Evolutionary conservation across 2,888 invertebrate genomes (phyloP).

Genomic region (Aporophyla lueneburgensis): DNA sequence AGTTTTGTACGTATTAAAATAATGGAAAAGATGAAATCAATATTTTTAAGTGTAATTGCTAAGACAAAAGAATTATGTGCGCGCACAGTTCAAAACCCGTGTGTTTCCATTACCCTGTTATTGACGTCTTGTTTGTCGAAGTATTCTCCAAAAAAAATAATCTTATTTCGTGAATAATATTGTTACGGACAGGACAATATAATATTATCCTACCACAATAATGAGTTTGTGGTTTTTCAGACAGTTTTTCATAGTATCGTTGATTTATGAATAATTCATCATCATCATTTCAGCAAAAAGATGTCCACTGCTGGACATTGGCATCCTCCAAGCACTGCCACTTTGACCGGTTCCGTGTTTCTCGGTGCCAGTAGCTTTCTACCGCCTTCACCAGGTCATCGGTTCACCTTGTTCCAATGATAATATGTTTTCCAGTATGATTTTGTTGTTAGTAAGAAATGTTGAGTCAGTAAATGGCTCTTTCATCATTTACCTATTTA

Average conservation of each 20-base stretch:
- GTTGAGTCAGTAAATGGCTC: background rate
- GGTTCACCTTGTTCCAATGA: too few species aligned
- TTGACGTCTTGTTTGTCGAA: conserved; percentile 54
- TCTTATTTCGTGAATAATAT: background rate
- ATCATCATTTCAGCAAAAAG: too few species aligned
- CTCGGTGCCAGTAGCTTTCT: too few species aligned
- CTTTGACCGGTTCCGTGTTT: too few species aligned
- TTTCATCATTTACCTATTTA: background rate
- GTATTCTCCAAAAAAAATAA: background rate
- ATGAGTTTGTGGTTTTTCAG: background rate
- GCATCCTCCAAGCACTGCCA: too few species aligned
- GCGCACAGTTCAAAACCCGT: conserved; percentile 75
- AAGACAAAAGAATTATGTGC: conserved; percentile 88
- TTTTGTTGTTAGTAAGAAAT: background rate
- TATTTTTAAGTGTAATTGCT: conserved; percentile 89
- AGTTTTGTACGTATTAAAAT: conserved; percentile 73
- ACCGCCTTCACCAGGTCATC: too few species aligned
- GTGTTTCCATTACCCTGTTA: conserved; percentile 77
- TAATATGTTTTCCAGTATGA: background rate
- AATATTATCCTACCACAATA: background rate
- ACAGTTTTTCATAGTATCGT: background rate
- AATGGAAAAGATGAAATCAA: conserved; percentile 86
- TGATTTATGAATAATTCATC: too few species aligned
- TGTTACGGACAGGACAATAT: background rate
- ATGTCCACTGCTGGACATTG: too few species aligned